Evolutionary conservation across 2,113 vertebrate species (phyloP), one percentile per base, ranked within the genome.

Genomic region (Oreotrochilus melanogaster): DNA sequence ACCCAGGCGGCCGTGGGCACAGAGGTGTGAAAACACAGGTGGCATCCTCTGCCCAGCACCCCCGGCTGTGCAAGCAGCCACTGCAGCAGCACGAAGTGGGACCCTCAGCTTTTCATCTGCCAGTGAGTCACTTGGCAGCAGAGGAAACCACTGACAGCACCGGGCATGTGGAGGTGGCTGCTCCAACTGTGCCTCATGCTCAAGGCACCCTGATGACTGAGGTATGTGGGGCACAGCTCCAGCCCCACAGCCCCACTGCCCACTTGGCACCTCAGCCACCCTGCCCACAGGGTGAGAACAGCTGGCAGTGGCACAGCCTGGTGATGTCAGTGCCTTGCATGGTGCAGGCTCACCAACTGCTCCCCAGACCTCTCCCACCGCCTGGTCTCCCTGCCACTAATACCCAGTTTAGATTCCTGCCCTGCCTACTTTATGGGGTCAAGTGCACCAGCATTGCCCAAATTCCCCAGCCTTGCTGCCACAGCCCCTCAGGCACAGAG

Each of bases 81-180:
- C 88, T 50, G 58, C 7, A 6, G 56, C 21, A 24, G 53, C 80
- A 42, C 6, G 13, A 76, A 69, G 21, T 9, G 6, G 12, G 50
- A 16, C 3, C 8, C 45, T 48, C 45, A 9, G 47, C 69, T 22
- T 23, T 56, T 87, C 73, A 30, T 53, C 92, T 81, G 69, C 54
- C n/a, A 7, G 10, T 78, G 88, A 95, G 60, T 94, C 90, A 85
- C 24, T 50, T 35, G 51, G 92, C 94, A 93, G 85, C 83, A 69
- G 69, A 93, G 80, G 78, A 87, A 94, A 73, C 54, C 27, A 7
- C 84, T 57, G 87, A 65, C 5, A 4, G 80, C 75, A 67, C 54
- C 0, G 1, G 11, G 30, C 53, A 57, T 1, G 21, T 9, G 70
- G 70, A 83, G 35, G 72, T 47, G 72, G 80, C 33, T 79, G 58